These are phyloP conservation scores for Pheosia gnoma DNA, from an alignment of 2,888 invertebrate species.

Conservation along the genomic window DNA sequence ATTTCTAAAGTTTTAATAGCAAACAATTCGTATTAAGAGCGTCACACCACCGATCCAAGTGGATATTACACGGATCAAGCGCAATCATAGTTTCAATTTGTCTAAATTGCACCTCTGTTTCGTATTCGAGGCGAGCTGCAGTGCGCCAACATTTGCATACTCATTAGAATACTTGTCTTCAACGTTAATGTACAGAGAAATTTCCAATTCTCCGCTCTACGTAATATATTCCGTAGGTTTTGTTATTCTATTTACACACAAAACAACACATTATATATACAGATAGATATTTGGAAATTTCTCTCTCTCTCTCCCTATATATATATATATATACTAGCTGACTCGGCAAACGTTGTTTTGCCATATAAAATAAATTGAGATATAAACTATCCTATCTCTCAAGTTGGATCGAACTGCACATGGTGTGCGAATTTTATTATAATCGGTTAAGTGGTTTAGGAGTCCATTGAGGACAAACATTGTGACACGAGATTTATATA, in stretches of 20 bases:
- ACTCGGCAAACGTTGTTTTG: too few relatives aligned
- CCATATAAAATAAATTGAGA: too few relatives aligned
- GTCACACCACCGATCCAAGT: slow-evolving; percentile 5
- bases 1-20: slow-evolving; percentile 14
- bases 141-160: slow-evolving; percentile 56
- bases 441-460: too few relatives aligned
- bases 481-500: too few relatives aligned
- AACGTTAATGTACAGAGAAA: slow-evolving; percentile 23
- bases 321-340: too few relatives aligned
- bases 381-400: too few relatives aligned
- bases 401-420: too few relatives aligned
- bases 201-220: slow-evolving; percentile 14
- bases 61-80: slow-evolving; percentile 23
- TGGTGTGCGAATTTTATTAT: too few relatives aligned
- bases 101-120: slow-evolving; percentile 40
- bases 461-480: too few relatives aligned
- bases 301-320: too few relatives aligned
- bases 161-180: slow-evolving; percentile 56
- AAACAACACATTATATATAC: neutral
- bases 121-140: slow-evolving; percentile 45
- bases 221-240: slow-evolving; percentile 7
- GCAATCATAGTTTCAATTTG: slow-evolving; percentile 40
- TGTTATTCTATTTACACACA: slow-evolving; percentile 23
- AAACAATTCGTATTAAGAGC: neutral
- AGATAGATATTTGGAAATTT: too few relatives aligned